phyloP scores from a whole-genome alignment of 2,888 invertebrate species.

The Sphaeridia pumilis region DNA sequence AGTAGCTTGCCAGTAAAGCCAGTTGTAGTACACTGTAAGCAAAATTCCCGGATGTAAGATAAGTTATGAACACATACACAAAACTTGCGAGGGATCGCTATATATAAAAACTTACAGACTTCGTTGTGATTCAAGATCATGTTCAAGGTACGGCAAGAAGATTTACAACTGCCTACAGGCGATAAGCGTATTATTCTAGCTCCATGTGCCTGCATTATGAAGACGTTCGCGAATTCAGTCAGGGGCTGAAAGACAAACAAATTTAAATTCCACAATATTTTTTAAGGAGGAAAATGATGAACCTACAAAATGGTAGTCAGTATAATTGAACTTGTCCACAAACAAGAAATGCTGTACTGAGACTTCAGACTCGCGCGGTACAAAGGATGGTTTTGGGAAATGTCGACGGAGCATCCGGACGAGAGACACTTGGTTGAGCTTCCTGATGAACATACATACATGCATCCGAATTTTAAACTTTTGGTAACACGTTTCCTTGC shows the following conservation, averaged over 20 bases:
- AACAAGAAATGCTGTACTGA: constrained; percentile 60
- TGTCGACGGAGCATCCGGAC: constrained; percentile 58
- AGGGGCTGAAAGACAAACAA: no score
- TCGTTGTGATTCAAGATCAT: constrained; percentile 56
- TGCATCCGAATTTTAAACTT: no score
- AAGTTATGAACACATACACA: constrained; percentile 3
- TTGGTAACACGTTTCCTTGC: no score
- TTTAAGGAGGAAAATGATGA: neutral
- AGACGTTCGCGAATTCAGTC: constrained; percentile 69
- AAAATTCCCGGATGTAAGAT: constrained; percentile 33
- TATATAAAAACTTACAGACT: constrained; percentile 55
- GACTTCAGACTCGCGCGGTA: constrained; percentile 42
- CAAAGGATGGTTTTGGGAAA: constrained; percentile 58
- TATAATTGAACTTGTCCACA: constrained; percentile 58
- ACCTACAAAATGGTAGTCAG: constrained; percentile 50
- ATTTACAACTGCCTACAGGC: constrained; percentile 64
- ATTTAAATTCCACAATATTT: neutral
- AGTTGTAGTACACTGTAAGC: constrained; percentile 66
- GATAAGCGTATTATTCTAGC: constrained; percentile 57
- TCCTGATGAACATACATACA: constrained; percentile 45
- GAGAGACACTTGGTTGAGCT: constrained; percentile 62
- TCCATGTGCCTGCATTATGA: constrained; percentile 61
- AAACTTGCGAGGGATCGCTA: constrained; percentile 4
- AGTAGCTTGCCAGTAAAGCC: constrained; percentile 80
- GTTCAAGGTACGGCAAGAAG: constrained; percentile 58